phyloP scores from a whole-genome alignment of 30 jellyfish, hydroid and myxozoan species.

The Pseudorhiza aurosa region DNA sequence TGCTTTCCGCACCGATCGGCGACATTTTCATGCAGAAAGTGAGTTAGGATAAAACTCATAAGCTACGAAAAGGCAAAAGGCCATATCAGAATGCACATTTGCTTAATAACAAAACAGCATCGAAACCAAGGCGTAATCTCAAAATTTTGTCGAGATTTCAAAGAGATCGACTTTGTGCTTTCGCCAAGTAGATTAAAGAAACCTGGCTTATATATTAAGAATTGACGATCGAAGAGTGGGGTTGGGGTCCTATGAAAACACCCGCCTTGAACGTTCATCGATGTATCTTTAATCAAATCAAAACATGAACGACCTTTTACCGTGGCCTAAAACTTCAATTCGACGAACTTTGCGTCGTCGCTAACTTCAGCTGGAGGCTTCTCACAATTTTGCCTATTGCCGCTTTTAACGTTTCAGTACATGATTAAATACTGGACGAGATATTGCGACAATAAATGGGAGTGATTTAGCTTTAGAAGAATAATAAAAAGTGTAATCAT shows the following conservation, averaged over 20 bases:
- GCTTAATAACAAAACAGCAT: background rate
- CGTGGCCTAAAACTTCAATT: slow-evolving; percentile 11
- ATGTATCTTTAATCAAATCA: background rate
- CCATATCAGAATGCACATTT: background rate
- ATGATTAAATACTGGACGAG: too few species aligned
- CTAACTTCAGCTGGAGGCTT: too few species aligned
- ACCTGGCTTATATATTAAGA: background rate
- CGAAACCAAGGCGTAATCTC: background rate
- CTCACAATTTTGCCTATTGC: too few species aligned
- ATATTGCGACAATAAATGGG: too few species aligned
- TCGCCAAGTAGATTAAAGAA: background rate
- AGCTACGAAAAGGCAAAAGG: background rate
- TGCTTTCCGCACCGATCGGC: background rate
- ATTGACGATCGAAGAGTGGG: background rate
- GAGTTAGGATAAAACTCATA: background rate
- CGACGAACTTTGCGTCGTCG: too few species aligned
- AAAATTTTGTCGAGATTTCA: too few species aligned
- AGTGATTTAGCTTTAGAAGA: too few species aligned
- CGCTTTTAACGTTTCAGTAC: too few species aligned
- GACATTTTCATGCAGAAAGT: background rate
- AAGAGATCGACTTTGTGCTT: too few species aligned
- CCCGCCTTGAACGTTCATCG: background rate
- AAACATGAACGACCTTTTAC: slow-evolving; percentile 4
- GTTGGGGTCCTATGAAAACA: background rate
- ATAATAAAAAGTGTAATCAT: background rate